phyloP scores from a whole-genome alignment of 1,140 invertebrate species.

The Heliconius hewitsoni region DNA sequence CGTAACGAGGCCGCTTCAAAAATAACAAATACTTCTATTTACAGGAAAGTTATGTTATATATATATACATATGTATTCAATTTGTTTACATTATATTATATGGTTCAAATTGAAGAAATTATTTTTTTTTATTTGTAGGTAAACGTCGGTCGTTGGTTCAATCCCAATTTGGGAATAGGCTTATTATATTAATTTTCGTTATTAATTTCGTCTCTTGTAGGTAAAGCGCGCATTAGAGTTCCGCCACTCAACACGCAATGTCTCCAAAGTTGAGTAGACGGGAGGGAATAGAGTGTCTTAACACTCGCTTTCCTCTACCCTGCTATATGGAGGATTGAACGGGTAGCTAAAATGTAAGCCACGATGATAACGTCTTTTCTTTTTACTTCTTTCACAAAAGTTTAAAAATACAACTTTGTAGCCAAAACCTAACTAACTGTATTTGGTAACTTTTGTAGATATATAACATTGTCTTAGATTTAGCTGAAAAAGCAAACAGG shows the following conservation, averaged over 20 bases:
- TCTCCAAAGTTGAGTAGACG: too few species aligned
- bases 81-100: not conserved
- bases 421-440: not conserved
- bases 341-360: not conserved
- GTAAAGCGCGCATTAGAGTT: too few species aligned
- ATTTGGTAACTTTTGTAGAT: not conserved
- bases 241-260: too few species aligned
- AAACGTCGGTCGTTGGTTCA: too few species aligned
- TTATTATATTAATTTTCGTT: too few species aligned
- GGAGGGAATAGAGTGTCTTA: too few species aligned
- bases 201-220: too few species aligned
- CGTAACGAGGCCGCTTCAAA: constrained; percentile 1
- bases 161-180: too few species aligned
- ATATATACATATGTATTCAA: not conserved
- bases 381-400: not conserved
- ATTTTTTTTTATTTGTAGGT: too few species aligned
- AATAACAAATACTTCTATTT: not conserved
- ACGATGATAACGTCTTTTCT: not conserved
- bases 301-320: too few species aligned
- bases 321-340: too few species aligned
- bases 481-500: not conserved
- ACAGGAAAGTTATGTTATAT: not conserved
- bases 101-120: too few species aligned
- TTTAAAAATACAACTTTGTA: not conserved
- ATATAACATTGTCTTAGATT: constrained; percentile 5